Base-by-base conservation (phyloP, 1,140 invertebrate species). In the Drosophila paulistorum region DNA sequence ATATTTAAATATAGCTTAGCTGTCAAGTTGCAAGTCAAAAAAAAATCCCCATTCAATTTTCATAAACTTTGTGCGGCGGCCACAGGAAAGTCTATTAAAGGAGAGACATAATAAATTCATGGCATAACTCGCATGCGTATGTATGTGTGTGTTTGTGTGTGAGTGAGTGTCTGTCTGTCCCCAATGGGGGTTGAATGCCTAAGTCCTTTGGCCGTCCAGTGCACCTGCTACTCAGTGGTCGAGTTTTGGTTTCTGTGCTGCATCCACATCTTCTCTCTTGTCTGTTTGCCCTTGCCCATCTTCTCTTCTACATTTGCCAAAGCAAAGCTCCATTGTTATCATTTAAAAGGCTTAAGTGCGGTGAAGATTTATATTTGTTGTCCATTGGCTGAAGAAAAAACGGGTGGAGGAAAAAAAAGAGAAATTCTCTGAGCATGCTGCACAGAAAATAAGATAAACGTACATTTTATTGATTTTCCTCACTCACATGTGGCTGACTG, bases 301-400 rank as follows among this genome's bases (percentile, higher is more conserved):
- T 37, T 37, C 35, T 37, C n/a, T 20, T 11, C 9, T 20, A 51
- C 45, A 23, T 51, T 51, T 51, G 45, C 17, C 45, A 51, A 51
- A 48, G 45, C 45, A 48, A 48, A 57, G 54, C 13, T 37, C 70
- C 79, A 87, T 87, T 87, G 84, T 89, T 87, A 89, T 89, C 81
- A 87, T 87, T 83, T 89, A 89, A 87, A 89, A 87, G 84, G 83
- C 84, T 89, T 77, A 86, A 86, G 84, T 83, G 79, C 77, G 59
- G 66, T 77, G 63, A 86, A 86, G 84, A 86, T 89, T 86, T 86
- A 86, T 86, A 86, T 86, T 85, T 78, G 79, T 84, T 73, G 71
- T 61, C 63, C 71, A 85, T 81, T 86, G 74, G 79, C 73, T 68
- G 41, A 75, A 39, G 17, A 20, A 37, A 30, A 30, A 30, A 30